A percentile compares a stretch with the other conserved stretches of the same genome.
Conservation (phyloP, 1,140 invertebrate genomes). For the Choristoneura fumiferana region DNA sequence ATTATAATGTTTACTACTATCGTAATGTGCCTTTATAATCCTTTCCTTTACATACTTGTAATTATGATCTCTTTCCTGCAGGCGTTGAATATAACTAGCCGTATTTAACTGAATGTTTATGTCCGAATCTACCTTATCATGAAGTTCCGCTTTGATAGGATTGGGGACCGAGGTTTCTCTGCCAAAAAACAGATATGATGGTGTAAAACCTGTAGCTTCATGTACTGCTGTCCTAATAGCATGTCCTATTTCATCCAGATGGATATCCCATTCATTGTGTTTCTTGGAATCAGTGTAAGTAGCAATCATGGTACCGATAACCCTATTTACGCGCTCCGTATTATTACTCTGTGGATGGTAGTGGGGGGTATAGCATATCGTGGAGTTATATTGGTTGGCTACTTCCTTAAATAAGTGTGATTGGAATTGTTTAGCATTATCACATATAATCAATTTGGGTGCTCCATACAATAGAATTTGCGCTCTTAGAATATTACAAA, state of each 20-base stretch:
- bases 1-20: too few species aligned
- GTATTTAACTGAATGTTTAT: too few species aligned
- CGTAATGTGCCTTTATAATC: too few species aligned
- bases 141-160: neutral
- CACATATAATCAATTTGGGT: slow-evolving; percentile 26
- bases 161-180: slow-evolving; percentile 4
- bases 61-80: too few species aligned
- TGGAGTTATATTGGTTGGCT: neutral
- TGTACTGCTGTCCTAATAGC: slow-evolving; percentile 17
- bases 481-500: neutral
- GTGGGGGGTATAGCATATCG: neutral
- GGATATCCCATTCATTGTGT: slow-evolving; percentile 12
- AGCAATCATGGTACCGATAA: neutral
- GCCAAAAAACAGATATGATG: slow-evolving; percentile 7
- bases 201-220: slow-evolving; percentile 9
- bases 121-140: too few species aligned
- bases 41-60: too few species aligned
- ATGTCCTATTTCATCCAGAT: neutral
- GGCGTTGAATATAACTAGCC: too few species aligned
- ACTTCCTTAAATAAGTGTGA: slow-evolving; percentile 32
- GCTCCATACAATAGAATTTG: slow-evolving; percentile 27
- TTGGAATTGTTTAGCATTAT: slow-evolving; percentile 35
- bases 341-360: neutral
- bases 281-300: slow-evolving; percentile 3
- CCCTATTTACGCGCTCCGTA: slow-evolving; percentile 17